phyloP scores from a whole-genome alignment of 2,888 invertebrate genomes.

The Limnephilus marmoratus region DNA sequence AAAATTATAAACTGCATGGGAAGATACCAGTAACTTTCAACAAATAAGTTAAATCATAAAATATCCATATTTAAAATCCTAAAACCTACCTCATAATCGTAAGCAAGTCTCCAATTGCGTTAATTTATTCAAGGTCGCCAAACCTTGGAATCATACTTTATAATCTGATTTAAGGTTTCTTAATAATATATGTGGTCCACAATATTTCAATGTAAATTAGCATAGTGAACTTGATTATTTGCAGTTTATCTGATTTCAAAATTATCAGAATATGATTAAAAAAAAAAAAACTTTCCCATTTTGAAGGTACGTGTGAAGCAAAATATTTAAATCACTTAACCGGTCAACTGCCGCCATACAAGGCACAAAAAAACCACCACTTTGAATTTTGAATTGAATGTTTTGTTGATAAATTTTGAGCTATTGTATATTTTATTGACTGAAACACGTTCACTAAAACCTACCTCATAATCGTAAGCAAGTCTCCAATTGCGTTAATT shows the following conservation, averaged over 20 bases:
- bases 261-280: background rate
- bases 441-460: too few relatives aligned
- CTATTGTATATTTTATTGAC: too few relatives aligned
- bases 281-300: background rate
- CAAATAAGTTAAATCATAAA: too few relatives aligned
- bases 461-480: too few relatives aligned
- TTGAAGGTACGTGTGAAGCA: background rate
- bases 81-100: too few relatives aligned
- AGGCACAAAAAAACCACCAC: too few relatives aligned
- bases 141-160: background rate
- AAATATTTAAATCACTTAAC: background rate
- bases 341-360: too few relatives aligned
- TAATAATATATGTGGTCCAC: background rate
- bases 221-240: background rate
- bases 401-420: too few relatives aligned
- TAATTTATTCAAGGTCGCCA: background rate
- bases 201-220: background rate
- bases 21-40: too few relatives aligned
- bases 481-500: background rate
- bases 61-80: too few relatives aligned
- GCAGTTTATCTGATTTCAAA: background rate
- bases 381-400: too few relatives aligned
- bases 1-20: too few relatives aligned
- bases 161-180: background rate
- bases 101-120: background rate